These are phyloP conservation scores for Orchesella flavescens DNA, from an alignment of 2,888 invertebrate species.

Conservation along the genomic window DNA sequence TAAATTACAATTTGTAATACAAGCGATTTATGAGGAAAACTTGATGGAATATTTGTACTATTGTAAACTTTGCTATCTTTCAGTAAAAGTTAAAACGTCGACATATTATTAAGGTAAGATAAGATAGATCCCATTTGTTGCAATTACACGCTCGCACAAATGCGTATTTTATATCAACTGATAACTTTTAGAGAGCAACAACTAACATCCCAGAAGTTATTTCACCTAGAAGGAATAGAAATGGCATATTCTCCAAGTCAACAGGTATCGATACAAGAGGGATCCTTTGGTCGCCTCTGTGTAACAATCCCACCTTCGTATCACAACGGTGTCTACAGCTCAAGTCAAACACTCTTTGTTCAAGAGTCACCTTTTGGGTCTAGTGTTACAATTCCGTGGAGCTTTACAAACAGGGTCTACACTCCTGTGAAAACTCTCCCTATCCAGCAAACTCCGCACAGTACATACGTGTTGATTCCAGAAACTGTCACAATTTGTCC, in stretches of 20 bases:
- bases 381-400: slow-evolving; percentile 46
- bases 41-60: too few species aligned
- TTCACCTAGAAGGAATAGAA: neutral
- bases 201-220: too few species aligned
- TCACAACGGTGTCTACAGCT: slow-evolving; percentile 40
- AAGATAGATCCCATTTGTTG: too few species aligned
- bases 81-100: too few species aligned
- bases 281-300: slow-evolving; percentile 33
- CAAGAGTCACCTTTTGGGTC: slow-evolving; percentile 50
- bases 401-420: neutral
- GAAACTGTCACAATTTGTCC: slow-evolving; percentile 32
- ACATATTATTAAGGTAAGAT: too few species aligned
- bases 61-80: too few species aligned
- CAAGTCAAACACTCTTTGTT: slow-evolving; percentile 43
- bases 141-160: too few species aligned
- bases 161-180: too few species aligned
- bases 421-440: slow-evolving; percentile 12
- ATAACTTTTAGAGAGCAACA: too few species aligned
- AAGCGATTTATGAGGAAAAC: too few species aligned
- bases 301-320: slow-evolving; percentile 20
- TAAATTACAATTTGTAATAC: too few species aligned
- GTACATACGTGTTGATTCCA: slow-evolving; percentile 24
- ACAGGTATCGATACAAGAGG: slow-evolving; percentile 19
- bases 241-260: slow-evolving; percentile 46
- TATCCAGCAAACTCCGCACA: slow-evolving; percentile 45